A percentile compares a stretch with the other conserved stretches of the same genome.
Conservation (phyloP, 2,113 vertebrate species). For the Dunckerocampus dactyliophorus region DNA sequence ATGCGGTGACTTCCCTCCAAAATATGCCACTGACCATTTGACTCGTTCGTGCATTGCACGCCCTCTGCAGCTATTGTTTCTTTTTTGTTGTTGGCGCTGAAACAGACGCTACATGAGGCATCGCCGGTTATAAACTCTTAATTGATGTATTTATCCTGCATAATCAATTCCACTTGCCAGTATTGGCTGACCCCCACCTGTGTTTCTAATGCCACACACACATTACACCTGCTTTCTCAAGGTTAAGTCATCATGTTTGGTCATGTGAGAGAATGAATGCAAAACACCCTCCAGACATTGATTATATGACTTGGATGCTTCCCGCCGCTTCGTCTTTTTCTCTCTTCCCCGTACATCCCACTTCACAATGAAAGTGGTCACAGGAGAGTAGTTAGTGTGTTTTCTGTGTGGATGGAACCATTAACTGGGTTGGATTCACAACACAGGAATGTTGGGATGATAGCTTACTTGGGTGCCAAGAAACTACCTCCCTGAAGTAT, state of each 20-base stretch:
- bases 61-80: constrained; percentile 10
- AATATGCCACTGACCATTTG: constrained; percentile 29
- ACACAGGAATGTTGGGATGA: constrained; percentile 36
- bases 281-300: constrained; percentile 31
- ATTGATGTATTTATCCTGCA: constrained; percentile 26
- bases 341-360: background rate
- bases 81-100: constrained; percentile 6
- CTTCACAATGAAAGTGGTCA: constrained; percentile 14
- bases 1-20: constrained; percentile 37
- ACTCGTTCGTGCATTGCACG: constrained; percentile 5
- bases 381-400: constrained; percentile 16
- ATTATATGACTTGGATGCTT: constrained; percentile 26
- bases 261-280: constrained; percentile 10
- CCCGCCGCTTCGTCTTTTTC: constrained; percentile 14
- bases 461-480: constrained; percentile 16
- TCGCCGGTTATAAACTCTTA: constrained; percentile 14
- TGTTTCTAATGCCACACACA: background rate
- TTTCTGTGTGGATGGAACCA: constrained; percentile 9
- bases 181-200: constrained; percentile 1
- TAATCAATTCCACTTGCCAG: constrained; percentile 10
- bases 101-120: constrained; percentile 10
- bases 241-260: constrained; percentile 36
- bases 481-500: constrained; percentile 13
- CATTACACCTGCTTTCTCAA: constrained; percentile 24
- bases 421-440: constrained; percentile 4